Percentiles rank a stretch among this genome's conserved stretches.
These are phyloP conservation scores for Achatina immaculata DNA, from an alignment of 1,140 invertebrate genomes.

Conservation along the genomic window DNA sequence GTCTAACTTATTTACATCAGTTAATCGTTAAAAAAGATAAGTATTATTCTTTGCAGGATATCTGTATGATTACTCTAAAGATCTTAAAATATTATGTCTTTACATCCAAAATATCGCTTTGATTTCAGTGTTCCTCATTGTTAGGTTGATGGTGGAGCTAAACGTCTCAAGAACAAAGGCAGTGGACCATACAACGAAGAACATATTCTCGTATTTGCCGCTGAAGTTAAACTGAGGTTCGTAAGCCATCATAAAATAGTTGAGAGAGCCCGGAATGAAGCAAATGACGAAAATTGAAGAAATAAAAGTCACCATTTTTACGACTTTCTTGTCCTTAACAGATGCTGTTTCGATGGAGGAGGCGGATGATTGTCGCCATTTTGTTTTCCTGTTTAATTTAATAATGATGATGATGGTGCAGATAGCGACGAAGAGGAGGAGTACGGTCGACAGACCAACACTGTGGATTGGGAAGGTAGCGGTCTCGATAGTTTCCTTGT, in stretches of 20 bases:
- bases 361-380: neutral
- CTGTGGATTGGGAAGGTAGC: neutral
- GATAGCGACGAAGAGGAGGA: neutral
- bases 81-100: too few species aligned
- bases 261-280: neutral
- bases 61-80: neutral
- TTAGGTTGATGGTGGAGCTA: neutral
- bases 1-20: too few species aligned
- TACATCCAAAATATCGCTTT: too few species aligned
- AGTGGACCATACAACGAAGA: neutral
- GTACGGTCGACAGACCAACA: neutral
- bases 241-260: neutral
- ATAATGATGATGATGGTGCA: neutral
- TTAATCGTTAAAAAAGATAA: too few species aligned
- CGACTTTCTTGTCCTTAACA: neutral
- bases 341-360: too few species aligned
- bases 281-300: neutral
- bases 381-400: neutral
- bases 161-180: neutral
- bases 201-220: neutral
- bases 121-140: too few species aligned
- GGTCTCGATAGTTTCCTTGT: neutral
- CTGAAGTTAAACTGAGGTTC: neutral
- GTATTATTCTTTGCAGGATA: too few species aligned
- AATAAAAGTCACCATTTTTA: conserved; percentile 4